These are phyloP conservation scores for Cordylochernes scorpioides DNA, from an alignment of 2,888 invertebrate species.

Conservation along the genomic window DNA sequence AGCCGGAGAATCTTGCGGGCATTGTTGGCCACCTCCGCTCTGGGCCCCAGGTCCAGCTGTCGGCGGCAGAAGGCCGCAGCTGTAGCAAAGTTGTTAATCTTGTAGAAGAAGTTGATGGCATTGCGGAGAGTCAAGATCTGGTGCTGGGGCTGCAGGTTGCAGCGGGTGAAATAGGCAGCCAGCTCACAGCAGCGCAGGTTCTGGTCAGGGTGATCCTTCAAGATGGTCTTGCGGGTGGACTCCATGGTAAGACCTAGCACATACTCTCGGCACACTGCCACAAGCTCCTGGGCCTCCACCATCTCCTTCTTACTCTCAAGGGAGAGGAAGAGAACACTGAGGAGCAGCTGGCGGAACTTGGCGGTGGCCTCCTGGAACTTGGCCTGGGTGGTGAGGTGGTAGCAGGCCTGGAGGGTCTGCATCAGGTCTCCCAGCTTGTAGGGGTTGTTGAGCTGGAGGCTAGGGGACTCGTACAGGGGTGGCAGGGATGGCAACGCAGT, in stretches of 20 bases:
- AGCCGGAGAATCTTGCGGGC: constrained; percentile 64
- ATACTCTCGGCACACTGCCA: constrained; percentile 77
- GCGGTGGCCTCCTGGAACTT: constrained; percentile 81
- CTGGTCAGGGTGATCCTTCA: constrained; percentile 54
- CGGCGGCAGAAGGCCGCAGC: constrained; percentile 79
- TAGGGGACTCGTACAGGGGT: constrained; percentile 47
- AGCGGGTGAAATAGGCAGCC: constrained; percentile 97
- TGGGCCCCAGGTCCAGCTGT: constrained; percentile 70
- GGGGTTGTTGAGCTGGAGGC: constrained; percentile 68
- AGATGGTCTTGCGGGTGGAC: constrained; percentile 48
- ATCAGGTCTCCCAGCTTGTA: constrained; percentile 58
- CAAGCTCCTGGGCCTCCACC: constrained; percentile 66
- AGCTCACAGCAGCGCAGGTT: constrained; percentile 82
- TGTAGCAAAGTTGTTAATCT: constrained; percentile 79
- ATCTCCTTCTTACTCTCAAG: constrained; percentile 76
- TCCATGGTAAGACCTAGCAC: constrained; percentile 67
- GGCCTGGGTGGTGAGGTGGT: constrained; percentile 78
- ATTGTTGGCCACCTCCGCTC: constrained; percentile 72
- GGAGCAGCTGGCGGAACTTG: constrained; percentile 46
- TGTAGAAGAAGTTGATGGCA: constrained; percentile 88
- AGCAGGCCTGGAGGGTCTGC: constrained; percentile 51
- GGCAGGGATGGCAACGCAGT: constrained; percentile 49
- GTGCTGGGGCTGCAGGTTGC: constrained; percentile 82
- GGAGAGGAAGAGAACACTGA: constrained; percentile 57
- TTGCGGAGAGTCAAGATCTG: constrained; percentile 79